These are phyloP conservation scores for Chelonus formosanus DNA, from an alignment of 2,888 invertebrate species.

Conservation along the genomic window DNA sequence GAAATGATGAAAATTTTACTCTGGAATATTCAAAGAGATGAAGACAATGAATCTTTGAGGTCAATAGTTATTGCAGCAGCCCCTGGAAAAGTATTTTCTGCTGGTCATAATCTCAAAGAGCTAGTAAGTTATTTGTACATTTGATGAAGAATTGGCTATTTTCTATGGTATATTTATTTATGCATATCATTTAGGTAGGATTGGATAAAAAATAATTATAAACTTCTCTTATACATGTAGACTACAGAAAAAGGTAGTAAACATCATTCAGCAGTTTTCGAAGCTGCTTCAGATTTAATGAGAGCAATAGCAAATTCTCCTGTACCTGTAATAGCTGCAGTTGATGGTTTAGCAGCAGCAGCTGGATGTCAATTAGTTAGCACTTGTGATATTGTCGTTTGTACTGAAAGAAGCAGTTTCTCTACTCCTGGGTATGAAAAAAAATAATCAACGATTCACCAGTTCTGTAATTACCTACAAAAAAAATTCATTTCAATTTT, in stretches of 20 bases:
- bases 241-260: conserved; percentile 68
- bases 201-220: background rate
- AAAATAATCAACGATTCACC: background rate
- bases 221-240: conserved; percentile 56
- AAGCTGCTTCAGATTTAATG: conserved; percentile 81
- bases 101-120: conserved; percentile 96
- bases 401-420: conserved; percentile 83
- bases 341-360: conserved; percentile 87
- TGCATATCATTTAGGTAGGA: conserved; percentile 11
- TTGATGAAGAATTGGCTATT: background rate
- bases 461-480: background rate
- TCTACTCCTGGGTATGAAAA: conserved; percentile 89
- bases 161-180: background rate
- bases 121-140: conserved; percentile 68
- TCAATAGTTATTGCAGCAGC: conserved; percentile 81
- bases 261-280: conserved; percentile 78
- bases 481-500: background rate
- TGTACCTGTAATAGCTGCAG: conserved; percentile 90
- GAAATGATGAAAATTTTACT: conserved; percentile 81
- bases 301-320: conserved; percentile 77
- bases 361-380: conserved; percentile 96
- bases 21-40: conserved; percentile 70
- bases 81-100: conserved; percentile 89
- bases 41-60: conserved; percentile 72
- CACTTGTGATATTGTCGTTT: conserved; percentile 91